Percentiles rank a stretch among this genome's conserved stretches.
These are phyloP conservation scores for Chrysopilus asiliformis DNA, from an alignment of 2,888 invertebrate genomes.

Conservation along the genomic window DNA sequence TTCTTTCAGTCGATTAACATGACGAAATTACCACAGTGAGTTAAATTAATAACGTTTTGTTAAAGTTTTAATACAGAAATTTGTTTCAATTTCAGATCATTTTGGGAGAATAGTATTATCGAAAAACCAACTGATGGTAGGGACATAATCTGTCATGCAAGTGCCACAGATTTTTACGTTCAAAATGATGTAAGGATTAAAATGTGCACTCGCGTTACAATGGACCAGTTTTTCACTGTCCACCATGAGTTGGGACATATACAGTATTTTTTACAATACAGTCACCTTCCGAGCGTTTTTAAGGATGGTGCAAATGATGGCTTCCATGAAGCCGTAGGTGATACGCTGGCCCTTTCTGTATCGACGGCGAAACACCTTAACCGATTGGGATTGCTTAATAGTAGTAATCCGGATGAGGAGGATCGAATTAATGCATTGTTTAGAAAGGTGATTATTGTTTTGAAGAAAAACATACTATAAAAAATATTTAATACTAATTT, in stretches of 20 bases:
- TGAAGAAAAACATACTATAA: not conserved
- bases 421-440: conserved; percentile 55
- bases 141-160: conserved; percentile 72
- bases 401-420: conserved; percentile 46
- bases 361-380: conserved; percentile 57
- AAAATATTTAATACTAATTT: too few species aligned
- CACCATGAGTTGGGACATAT: conserved; percentile 60
- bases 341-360: conserved; percentile 55
- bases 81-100: conserved; percentile 41
- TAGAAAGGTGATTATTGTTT: conserved; percentile 40
- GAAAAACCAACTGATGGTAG: conserved; percentile 59
- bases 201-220: conserved; percentile 47
- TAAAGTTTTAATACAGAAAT: too few species aligned
- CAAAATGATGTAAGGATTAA: conserved; percentile 63
- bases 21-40: conserved; percentile 53
- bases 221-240: conserved; percentile 43
- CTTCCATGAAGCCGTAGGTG: conserved; percentile 65
- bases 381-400: conserved; percentile 48
- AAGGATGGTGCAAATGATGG: conserved; percentile 47
- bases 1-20: conserved; percentile 76
- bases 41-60: too few species aligned
- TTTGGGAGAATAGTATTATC: conserved; percentile 78
- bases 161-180: conserved; percentile 80
- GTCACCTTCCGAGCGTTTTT: conserved; percentile 42
- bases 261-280: conserved; percentile 55